Base-by-base conservation (phyloP, 2,113 vertebrate species). In the Cairina moschata region DNA sequence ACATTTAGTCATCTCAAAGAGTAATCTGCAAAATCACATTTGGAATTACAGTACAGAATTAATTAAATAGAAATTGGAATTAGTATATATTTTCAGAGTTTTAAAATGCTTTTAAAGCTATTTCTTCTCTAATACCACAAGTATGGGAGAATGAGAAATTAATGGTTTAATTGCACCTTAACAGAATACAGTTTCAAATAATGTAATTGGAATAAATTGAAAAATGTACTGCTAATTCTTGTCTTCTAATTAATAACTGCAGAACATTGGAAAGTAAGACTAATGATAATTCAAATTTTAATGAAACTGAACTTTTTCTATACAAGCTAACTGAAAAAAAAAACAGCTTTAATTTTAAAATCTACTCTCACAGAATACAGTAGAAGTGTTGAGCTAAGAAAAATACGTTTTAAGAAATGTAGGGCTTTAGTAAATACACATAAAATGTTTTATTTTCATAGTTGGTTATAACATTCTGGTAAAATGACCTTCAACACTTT, bases 61-160 rank as follows among this genome's bases (percentile, higher is more conserved):
- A 62, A 82, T 92, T 83, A 84, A 66, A 83, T 94, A 65, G 25
- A 92, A 97, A 93, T 85, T 68, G 62, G 54, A 88, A 63, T 63
- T 88, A 82, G 63, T 88, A 83, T 93, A 22, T 80, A 28, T 71
- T 89, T 95, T 74, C 88, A 34, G 90, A 83, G 18, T 83, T 48
- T 52, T 67, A 84, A 32, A 29, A 66, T 1, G 0, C 58, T 94
- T 93, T 29, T 15, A 79, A 87, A 96, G 77, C 36, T 71, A 63
- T 46, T 91, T 79, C 18, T 40, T 78, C 29, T 77, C 52, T 68
- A 56, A 13, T 92, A 59, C 26, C 21, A 20, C 29, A 38, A 58
- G 13, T n/a, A n/a, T 80, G 22, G 6, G 31, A 86, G n/a, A 78
- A 65, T 83, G 40, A 74, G 15, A 38, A 18, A 78, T 90, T 86